phyloP scores from a whole-genome alignment of 1,140 invertebrate species.

The Drosophila tsacasi region DNA sequence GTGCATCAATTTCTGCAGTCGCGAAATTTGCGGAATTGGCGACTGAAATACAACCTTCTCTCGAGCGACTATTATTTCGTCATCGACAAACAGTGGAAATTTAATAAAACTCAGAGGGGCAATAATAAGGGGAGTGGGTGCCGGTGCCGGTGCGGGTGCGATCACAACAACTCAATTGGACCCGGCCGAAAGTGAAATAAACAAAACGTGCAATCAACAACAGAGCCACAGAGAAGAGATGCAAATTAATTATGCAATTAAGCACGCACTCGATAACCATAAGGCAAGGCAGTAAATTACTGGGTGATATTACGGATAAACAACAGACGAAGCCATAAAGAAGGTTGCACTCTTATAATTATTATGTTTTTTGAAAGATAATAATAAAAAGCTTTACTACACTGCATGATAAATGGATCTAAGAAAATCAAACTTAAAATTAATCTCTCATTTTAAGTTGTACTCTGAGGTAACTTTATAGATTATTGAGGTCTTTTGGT shows the following conservation, averaged over 20 bases:
- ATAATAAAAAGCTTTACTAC: no score
- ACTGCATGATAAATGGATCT: no score
- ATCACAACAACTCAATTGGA: conserved; percentile 50
- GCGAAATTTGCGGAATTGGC: conserved; percentile 12
- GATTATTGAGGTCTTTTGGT: background rate
- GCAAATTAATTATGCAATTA: conserved; percentile 79
- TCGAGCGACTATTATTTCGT: conserved; percentile 13
- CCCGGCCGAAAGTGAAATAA: conserved; percentile 62
- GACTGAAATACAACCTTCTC: conserved; percentile 34
- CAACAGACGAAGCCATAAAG: background rate
- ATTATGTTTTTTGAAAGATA: no score
- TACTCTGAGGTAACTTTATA: background rate
- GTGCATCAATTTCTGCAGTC: conserved; percentile 26
- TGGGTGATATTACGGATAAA: background rate
- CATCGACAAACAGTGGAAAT: conserved; percentile 27
- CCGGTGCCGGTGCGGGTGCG: conserved; percentile 5
- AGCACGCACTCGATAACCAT: conserved; percentile 70
- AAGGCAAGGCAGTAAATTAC: conserved; percentile 43
- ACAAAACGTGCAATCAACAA: conserved; percentile 73
- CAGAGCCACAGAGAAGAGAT: conserved; percentile 41
- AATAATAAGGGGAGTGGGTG: background rate
- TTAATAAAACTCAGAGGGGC: conserved; percentile 8
- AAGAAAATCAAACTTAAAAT: no score
- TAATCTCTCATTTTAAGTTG: background rate
- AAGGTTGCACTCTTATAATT: no score